phyloP scores from a whole-genome alignment of 1,140 invertebrate genomes.

The Sinella curviseta region DNA sequence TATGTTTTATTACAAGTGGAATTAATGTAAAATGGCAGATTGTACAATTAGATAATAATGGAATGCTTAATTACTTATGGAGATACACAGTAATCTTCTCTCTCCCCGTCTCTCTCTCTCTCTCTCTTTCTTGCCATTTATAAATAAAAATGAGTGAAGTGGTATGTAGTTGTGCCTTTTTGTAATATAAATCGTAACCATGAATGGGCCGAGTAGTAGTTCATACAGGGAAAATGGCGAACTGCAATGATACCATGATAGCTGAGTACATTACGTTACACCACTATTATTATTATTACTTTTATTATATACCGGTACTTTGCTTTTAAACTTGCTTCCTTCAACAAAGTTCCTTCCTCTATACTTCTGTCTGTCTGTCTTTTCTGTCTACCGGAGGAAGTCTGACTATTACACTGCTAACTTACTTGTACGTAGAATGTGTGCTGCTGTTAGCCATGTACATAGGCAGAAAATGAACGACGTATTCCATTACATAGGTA shows the following conservation, averaged over 20 bases:
- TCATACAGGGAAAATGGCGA: too few species aligned
- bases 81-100: background rate
- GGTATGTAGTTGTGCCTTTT: too few species aligned
- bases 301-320: background rate
- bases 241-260: too few species aligned
- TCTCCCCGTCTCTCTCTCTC: too few species aligned
- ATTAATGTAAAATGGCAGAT: background rate
- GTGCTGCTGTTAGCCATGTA: background rate
- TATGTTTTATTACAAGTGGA: background rate
- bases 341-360: slow-evolving; percentile 3
- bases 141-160: too few species aligned
- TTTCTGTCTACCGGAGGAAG: slow-evolving; percentile 2
- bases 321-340: slow-evolving; percentile 16
- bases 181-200: too few species aligned
- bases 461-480: too few species aligned
- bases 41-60: background rate
- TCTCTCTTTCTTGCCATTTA: too few species aligned
- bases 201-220: too few species aligned
- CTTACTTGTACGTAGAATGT: background rate
- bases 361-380: slow-evolving; percentile 12
- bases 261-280: too few species aligned
- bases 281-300: background rate
- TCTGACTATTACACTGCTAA: background rate
- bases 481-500: too few species aligned
- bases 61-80: background rate